Base-by-base conservation (phyloP, 37 sponge, comb jelly and placozoan genomes). In the Halichondria panicea region DNA sequence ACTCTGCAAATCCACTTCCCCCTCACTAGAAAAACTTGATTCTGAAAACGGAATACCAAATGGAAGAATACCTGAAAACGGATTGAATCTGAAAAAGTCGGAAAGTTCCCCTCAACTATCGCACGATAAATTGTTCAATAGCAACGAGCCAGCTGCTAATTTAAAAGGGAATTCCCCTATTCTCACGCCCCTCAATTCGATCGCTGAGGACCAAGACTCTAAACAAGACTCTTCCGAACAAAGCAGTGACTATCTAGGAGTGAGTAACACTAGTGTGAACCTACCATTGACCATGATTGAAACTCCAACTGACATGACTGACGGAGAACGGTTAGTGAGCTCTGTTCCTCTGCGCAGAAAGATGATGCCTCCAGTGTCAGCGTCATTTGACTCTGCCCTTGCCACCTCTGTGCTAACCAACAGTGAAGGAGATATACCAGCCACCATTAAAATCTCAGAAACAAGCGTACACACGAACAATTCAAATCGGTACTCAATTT, bases 41-140 rank as follows among this genome's bases (percentile, higher is more conserved):
- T 36, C 39, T 36, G 41, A 33, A 36, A 19, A 40, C 19, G 37
- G 15, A 4, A 7, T 28, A 7, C 33, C 40, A 77, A 34, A 33
- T 21, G 37, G 7, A 8, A 36, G 41, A 66, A 6, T 36, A 66
- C 22, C 39, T 37, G 22, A 57, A 72, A n/a, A 19, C 1, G 4
- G 18, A 8, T 28, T 52, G n/a, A n/a, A 5, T 48, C 4, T 72
- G 63, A 4, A 12, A n/a, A 21, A 57, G 3, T 72, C 73, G 1
- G 58, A 72, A 36, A 72, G 58, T 56, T 72, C 57, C 6, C 73
- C 73, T 8, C 73, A n/a, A 33, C 41, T 72, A 28, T 72, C 73
- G 25, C 58, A 7, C 13, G 37, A 56, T 28, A 12, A 11, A 30
- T 15, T 38, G n/a, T 3, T 9, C 68, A 30, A 21, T 25, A 5